These are phyloP conservation scores for Elephas maximus DNA, from an alignment of 2,113 vertebrate genomes.

Conservation along the genomic window DNA sequence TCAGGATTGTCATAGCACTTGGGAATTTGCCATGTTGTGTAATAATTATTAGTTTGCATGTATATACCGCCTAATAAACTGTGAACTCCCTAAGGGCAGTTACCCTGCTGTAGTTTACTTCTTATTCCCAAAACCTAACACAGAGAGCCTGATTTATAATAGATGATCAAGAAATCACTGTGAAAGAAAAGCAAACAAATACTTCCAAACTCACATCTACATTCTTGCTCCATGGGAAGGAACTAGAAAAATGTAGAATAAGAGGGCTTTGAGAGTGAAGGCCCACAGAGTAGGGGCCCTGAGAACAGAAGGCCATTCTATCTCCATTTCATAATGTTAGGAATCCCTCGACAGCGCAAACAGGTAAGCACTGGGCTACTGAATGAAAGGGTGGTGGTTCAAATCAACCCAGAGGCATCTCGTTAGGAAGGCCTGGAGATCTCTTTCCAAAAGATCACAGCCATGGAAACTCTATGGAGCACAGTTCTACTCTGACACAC, in stretches of 20 bases:
- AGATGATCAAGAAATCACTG: background rate
- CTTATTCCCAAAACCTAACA: slow-evolving; percentile 11
- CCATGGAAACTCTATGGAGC: background rate
- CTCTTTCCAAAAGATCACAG: no score
- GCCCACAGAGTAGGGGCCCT: background rate
- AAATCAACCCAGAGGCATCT: background rate
- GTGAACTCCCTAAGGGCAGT: background rate
- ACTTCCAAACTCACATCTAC: background rate
- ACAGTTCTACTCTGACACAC: background rate
- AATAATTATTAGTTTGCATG: background rate
- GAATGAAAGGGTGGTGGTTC: background rate
- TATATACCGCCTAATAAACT: background rate
- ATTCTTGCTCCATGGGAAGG: background rate
- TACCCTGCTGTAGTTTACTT: slow-evolving; percentile 7
- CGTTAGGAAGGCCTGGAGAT: background rate
- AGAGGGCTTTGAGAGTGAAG: background rate
- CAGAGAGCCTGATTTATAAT: background rate
- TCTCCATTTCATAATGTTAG: background rate
- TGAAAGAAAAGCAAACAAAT: background rate
- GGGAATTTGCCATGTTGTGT: background rate
- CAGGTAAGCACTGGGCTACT: background rate
- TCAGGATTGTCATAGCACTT: background rate
- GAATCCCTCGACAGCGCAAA: background rate
- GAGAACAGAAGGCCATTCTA: background rate
- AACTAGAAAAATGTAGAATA: background rate